phyloP scores from a whole-genome alignment of 2,113 vertebrate genomes.

The Salvator merianae region DNA sequence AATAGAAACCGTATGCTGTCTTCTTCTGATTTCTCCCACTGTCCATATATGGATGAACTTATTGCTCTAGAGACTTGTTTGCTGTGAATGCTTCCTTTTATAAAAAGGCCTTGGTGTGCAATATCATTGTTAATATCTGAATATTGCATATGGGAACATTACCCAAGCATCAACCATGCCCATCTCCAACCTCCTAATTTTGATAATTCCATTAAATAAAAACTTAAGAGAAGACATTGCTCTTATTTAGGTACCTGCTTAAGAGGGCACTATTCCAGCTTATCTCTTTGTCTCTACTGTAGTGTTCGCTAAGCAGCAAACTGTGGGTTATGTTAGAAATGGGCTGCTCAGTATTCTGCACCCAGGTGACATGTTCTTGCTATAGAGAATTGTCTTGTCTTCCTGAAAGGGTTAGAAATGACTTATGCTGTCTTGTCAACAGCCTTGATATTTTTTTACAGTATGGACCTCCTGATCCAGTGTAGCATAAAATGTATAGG shows the following conservation, averaged over 20 bases:
- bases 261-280: background rate
- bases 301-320: background rate
- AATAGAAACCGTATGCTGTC: background rate
- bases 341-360: background rate
- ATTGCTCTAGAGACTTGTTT: background rate
- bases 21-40: background rate
- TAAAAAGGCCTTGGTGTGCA: background rate
- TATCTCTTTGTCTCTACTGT: no score
- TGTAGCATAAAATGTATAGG: slow-evolving; percentile 49
- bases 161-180: background rate
- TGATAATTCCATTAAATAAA: slow-evolving; percentile 7
- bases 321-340: background rate
- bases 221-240: background rate
- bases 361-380: slow-evolving; percentile 4
- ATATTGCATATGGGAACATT: background rate
- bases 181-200: background rate
- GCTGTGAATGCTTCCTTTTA: background rate
- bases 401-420: slow-evolving; percentile 47
- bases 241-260: background rate
- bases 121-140: background rate
- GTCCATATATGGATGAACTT: background rate
- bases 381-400: slow-evolving; percentile 28
- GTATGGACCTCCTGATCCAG: slow-evolving; percentile 55
- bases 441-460: slow-evolving; percentile 40
- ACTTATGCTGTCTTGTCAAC: slow-evolving; percentile 48